These are phyloP conservation scores for Serilophus lunatus DNA, from an alignment of 2,113 vertebrate species.

Conservation along the genomic window DNA sequence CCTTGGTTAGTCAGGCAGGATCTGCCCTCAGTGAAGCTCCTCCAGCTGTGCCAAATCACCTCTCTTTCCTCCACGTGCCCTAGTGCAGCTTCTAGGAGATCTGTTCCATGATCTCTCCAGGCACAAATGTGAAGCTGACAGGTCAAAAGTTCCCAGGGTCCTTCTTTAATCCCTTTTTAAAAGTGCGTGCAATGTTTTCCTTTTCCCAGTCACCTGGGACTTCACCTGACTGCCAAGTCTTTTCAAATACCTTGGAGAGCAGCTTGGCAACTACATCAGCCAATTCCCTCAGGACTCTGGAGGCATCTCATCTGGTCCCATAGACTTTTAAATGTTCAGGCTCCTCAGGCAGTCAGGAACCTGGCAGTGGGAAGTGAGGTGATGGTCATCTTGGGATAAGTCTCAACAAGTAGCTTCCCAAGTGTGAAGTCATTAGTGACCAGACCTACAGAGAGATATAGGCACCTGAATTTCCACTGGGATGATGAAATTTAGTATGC, in stretches of 20 bases:
- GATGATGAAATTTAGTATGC: not conserved
- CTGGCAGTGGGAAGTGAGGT: not conserved
- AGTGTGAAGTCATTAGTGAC: not conserved
- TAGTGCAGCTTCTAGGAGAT: not conserved
- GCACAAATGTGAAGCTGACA: not conserved
- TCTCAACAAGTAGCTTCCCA: not conserved
- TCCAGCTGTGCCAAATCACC: not conserved
- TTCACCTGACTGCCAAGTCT: not conserved
- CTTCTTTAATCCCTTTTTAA: not conserved
- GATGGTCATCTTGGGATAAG: not conserved
- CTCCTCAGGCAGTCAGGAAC: not conserved
- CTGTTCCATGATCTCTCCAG: not conserved
- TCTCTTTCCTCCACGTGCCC: not conserved
- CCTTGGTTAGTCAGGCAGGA: not conserved
- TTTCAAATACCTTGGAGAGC: not conserved
- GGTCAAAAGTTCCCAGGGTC: not conserved
- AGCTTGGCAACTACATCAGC: not conserved
- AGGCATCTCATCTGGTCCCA: not conserved
- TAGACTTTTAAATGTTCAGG: not conserved
- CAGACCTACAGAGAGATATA: not conserved
- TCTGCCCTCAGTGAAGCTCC: not conserved
- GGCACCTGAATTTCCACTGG: not conserved
- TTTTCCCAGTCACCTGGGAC: not conserved
- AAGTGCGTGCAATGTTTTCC: not conserved
- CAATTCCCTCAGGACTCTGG: not conserved